Percentiles rank a stretch among this genome's conserved stretches.
Evolutionary conservation across 2,888 invertebrate genomes (phyloP).

Genomic region (Euproctis similis): DNA sequence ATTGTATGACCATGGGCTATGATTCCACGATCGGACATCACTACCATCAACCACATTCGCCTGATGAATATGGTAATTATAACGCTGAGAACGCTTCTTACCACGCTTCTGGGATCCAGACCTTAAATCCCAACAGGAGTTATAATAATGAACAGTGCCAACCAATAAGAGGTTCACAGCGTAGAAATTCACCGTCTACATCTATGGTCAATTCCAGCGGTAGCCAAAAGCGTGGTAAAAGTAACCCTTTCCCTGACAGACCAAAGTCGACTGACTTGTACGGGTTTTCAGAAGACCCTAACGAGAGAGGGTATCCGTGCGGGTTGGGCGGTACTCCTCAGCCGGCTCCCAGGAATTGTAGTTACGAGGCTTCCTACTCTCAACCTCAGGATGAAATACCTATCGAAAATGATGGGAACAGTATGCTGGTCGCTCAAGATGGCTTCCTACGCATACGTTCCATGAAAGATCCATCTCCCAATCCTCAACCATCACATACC

Average conservation of each 20-base stretch:
- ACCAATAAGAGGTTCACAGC: conserved; percentile 58
- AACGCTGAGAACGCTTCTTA: conserved; percentile 69
- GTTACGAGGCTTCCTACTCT: conserved; percentile 72
- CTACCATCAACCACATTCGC: conserved; percentile 71
- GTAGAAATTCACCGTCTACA: conserved; percentile 63
- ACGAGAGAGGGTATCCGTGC: conserved; percentile 60
- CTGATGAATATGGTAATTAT: conserved; percentile 65
- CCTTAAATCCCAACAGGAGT: conserved; percentile 69
- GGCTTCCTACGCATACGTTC: conserved; percentile 91
- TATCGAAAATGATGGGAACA: conserved; percentile 71
- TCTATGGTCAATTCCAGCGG: conserved; percentile 65
- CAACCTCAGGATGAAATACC: conserved; percentile 72
- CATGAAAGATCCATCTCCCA: conserved; percentile 68
- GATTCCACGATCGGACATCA: conserved; percentile 69
- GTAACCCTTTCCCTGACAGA: conserved; percentile 76
- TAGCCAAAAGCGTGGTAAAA: conserved; percentile 69
- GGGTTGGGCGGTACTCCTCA: conserved; percentile 60
- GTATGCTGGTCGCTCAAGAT: conserved; percentile 93
- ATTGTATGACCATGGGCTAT: conserved; percentile 77
- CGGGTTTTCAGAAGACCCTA: conserved; percentile 70
- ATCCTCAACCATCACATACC: conserved; percentile 51
- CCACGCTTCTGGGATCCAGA: conserved; percentile 69
- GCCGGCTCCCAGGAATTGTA: conserved; percentile 66
- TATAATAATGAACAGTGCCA: conserved; percentile 57
- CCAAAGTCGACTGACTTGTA: conserved; percentile 78